phyloP scores from a whole-genome alignment of 2,888 invertebrate species.

The Dorcus hopei region DNA sequence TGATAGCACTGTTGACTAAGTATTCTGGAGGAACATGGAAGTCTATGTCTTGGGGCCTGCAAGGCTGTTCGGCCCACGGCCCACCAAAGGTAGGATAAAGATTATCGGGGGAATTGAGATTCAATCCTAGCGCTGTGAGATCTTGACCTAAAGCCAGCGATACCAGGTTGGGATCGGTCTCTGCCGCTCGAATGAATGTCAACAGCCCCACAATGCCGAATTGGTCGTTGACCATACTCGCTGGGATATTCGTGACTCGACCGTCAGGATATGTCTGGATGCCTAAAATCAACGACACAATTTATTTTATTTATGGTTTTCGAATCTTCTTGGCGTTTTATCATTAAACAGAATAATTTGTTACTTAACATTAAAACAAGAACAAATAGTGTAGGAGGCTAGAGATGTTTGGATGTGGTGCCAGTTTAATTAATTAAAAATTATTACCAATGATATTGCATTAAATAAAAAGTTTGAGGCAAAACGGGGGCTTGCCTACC shows the following conservation, averaged over 20 bases:
- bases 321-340: no score
- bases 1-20: constrained; percentile 93
- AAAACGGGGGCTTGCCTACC: no score
- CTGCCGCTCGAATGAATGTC: constrained; percentile 96
- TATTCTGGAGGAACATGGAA: constrained; percentile 98
- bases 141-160: constrained; percentile 97
- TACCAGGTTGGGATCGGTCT: constrained; percentile 94
- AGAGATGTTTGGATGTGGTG: no score
- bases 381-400: no score
- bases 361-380: no score
- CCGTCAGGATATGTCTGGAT: constrained; percentile 96
- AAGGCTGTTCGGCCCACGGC: constrained; percentile 97
- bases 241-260: constrained; percentile 97
- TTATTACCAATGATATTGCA: no score
- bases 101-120: constrained; percentile 97
- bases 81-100: constrained; percentile 98
- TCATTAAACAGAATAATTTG: no score
- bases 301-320: neutral
- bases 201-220: constrained; percentile 98
- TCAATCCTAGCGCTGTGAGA: constrained; percentile 94
- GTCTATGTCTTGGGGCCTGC: constrained; percentile 98
- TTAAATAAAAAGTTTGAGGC: no score
- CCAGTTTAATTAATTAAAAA: no score
- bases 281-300: constrained; percentile 52
- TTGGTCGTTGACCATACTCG: constrained; percentile 98